Evolutionary conservation across 2,888 invertebrate species (phyloP).

Genomic region (Alsophila aescularia): DNA sequence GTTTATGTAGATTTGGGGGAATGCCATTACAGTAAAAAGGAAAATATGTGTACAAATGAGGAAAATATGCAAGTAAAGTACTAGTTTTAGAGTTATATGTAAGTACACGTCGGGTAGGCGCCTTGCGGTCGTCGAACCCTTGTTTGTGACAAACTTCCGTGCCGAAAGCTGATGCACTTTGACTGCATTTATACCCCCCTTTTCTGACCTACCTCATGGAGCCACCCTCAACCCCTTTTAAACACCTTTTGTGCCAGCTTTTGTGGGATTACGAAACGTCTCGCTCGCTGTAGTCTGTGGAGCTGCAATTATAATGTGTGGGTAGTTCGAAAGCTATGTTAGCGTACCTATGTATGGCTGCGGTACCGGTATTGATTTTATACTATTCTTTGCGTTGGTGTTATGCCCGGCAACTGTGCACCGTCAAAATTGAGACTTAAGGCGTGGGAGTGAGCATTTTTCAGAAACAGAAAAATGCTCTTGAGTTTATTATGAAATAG

Average conservation of each 20-base stretch:
- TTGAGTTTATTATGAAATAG: no score
- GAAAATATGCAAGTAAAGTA: conserved; percentile 10
- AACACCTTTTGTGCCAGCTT: conserved; percentile 28
- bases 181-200: conserved; percentile 59
- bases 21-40: conserved; percentile 6
- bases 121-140: conserved; percentile 64
- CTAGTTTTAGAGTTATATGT: conserved; percentile 29
- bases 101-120: conserved; percentile 60
- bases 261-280: conserved; percentile 6
- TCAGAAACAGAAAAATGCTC: neutral
- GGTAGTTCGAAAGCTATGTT: conserved; percentile 3
- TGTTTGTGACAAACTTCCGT: conserved; percentile 74
- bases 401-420: neutral
- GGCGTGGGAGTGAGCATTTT: neutral
- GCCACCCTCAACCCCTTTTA: conserved; percentile 15
- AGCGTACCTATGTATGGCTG: conserved; percentile 9
- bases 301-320: conserved; percentile 10
- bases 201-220: conserved; percentile 61
- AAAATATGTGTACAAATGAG: conserved; percentile 9
- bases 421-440: neutral
- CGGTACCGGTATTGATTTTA: conserved; percentile 14
- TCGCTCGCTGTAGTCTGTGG: neutral
- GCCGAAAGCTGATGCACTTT: conserved; percentile 66
- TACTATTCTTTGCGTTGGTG: neutral
- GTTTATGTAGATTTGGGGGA: conserved; percentile 12